Percentiles rank a stretch among this genome's conserved stretches.
phyloP scores from a whole-genome alignment of 2,888 invertebrate species.

The Cheilosia vulpina region DNA sequence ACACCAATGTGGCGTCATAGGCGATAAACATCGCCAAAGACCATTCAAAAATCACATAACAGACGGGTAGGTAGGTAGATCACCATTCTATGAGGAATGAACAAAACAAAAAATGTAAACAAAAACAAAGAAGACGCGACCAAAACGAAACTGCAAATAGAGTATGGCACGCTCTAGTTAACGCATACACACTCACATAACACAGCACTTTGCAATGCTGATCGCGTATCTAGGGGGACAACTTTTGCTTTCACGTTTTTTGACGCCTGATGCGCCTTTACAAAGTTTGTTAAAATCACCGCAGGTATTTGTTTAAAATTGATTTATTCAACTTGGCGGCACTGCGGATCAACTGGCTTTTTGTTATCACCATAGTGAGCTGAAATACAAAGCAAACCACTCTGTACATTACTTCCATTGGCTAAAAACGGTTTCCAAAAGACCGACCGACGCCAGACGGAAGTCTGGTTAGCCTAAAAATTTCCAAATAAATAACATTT shows the following conservation, averaged over 20 bases:
- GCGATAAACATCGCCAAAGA: slow-evolving; percentile 47
- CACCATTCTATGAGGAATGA: background rate
- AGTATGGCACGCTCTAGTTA: slow-evolving; percentile 52
- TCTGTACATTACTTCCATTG: slow-evolving; percentile 33
- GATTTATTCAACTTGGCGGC: background rate
- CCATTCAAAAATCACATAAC: slow-evolving; percentile 47
- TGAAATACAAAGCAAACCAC: background rate
- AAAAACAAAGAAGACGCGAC: slow-evolving; percentile 63
- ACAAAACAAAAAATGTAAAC: slow-evolving; percentile 54
- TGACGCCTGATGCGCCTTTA: background rate
- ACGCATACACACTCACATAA: slow-evolving; percentile 21
- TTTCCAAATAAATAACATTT: slow-evolving; percentile 50
- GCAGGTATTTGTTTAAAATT: background rate
- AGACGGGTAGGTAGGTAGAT: background rate
- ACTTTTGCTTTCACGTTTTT: slow-evolving; percentile 64
- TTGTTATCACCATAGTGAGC: slow-evolving; percentile 42
- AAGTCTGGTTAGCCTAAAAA: slow-evolving; percentile 19
- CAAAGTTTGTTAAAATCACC: background rate
- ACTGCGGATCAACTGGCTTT: slow-evolving; percentile 12
- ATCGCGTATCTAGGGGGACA: slow-evolving; percentile 60
- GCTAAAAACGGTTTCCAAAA: slow-evolving; percentile 32
- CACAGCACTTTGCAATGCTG: slow-evolving; percentile 39
- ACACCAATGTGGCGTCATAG: slow-evolving; percentile 14
- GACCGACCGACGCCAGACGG: slow-evolving; percentile 6
- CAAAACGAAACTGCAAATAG: slow-evolving; percentile 60